Base-by-base conservation (phyloP, 2,113 vertebrate genomes). In the Alethe diademata region DNA sequence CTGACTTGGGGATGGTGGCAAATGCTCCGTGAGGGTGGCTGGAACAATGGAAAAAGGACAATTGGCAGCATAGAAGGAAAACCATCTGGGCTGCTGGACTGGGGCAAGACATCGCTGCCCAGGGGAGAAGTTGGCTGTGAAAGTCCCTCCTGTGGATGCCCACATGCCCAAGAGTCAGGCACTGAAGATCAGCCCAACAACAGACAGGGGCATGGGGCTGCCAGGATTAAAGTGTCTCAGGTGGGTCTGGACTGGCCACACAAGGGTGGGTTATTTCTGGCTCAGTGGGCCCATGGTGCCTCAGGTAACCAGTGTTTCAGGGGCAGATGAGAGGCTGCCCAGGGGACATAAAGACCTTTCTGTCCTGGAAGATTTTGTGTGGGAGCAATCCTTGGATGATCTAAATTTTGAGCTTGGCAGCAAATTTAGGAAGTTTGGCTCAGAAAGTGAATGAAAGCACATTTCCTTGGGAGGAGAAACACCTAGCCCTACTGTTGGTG, bases 141-240 rank as follows among this genome's bases (percentile, higher is more conserved):
- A 67, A 56, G n/a, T 56, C n/a, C 26, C 22, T 56, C n/a, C n/a
- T 66, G 50, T 36, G 62, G n/a, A 13, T 56, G n/a, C 17, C 54
- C 61, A 31, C 1, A 0, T 15, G 9, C 20, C n/a, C 50, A 56
- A 45, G 76, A 31, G 20, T 33, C 0, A 0, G 33, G 33, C 33
- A 56, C 50, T 33, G n/a, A 66, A 12, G 17, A 38, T 26, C 26
- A 47, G 2, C 5, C 0, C 16, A 66, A 45, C 33, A 56, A 45
- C 0, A 1, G 33, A 45, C 33, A 19, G 20, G 26, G 20, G 26
- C 3, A 25, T 36, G 3, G 12, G 10, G 26, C 40, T 79, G 40
- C 33, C 40, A 79, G 26, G n/a, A 16, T 79, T 56, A 20, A 47
- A 45, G 51, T 47, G 26, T 66, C 62, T 36, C 26, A 26, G 42